Conservation (phyloP, 1,140 invertebrate genomes). For the Euura saliciscinereae region DNA sequence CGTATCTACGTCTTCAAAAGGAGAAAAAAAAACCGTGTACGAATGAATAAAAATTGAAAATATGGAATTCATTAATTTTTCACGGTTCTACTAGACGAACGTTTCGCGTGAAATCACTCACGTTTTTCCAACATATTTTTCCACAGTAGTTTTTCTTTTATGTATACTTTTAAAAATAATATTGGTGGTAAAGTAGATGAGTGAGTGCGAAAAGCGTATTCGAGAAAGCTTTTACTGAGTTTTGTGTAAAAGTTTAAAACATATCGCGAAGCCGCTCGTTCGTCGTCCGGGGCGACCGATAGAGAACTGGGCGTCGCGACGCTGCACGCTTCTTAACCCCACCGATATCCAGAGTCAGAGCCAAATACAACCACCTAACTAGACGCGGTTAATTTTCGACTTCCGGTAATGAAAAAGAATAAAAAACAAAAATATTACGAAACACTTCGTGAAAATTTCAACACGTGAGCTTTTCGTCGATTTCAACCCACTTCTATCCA, state of each 20-base stretch:
- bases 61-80: too few species aligned
- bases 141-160: constrained; percentile 8
- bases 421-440: too few species aligned
- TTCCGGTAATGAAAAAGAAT: not conserved
- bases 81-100: not conserved
- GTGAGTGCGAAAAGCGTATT: too few species aligned
- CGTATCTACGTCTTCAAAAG: too few species aligned
- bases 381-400: not conserved
- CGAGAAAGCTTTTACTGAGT: not conserved
- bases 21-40: too few species aligned
- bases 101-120: constrained; percentile 41
- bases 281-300: constrained; percentile 34
- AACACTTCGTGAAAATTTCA: too few species aligned
- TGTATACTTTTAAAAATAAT: not conserved
- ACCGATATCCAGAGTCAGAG: constrained; percentile 33
- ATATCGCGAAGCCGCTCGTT: constrained; percentile 1
- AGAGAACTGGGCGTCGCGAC: constrained; percentile 54
- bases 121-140: constrained; percentile 53
- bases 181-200: too few species aligned
- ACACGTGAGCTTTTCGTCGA: too few species aligned
- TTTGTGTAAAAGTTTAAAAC: constrained; percentile 10
- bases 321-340: constrained; percentile 36
- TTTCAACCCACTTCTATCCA: too few species aligned
- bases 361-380: constrained; percentile 3
- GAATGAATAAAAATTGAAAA: too few species aligned